Conservation (phyloP, 2,888 invertebrate species). For the Melieria crassipennis region DNA sequence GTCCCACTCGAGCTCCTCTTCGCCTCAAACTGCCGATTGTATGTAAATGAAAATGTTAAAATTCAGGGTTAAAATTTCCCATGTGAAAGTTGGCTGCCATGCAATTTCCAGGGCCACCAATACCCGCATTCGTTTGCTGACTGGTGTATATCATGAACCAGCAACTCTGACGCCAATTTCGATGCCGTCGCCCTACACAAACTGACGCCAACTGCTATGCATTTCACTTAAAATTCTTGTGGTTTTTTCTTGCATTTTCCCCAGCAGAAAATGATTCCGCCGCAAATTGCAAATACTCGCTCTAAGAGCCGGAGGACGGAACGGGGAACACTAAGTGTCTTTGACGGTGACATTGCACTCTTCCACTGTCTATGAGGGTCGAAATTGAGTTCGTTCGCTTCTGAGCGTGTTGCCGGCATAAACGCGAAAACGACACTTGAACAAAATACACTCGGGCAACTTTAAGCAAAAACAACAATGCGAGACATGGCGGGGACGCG, state of each 20-base stretch:
- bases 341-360: constrained; percentile 21
- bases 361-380: constrained; percentile 29
- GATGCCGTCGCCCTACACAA: not conserved
- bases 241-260: too few species aligned
- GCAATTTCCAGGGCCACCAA: too few species aligned
- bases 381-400: constrained; percentile 19
- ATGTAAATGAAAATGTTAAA: not conserved
- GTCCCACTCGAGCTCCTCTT: too few species aligned
- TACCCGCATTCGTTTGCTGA: not conserved
- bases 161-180: not conserved
- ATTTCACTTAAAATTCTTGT: not conserved
- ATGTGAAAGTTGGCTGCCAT: not conserved
- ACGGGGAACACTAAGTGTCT: not conserved
- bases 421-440: too few species aligned
- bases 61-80: constrained; percentile 38
- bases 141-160: not conserved
- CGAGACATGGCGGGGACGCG: too few species aligned
- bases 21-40: too few species aligned
- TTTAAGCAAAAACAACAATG: too few species aligned
- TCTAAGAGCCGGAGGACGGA: too few species aligned
- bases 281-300: too few species aligned
- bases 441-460: too few species aligned
- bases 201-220: not conserved
- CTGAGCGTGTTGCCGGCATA: not conserved
- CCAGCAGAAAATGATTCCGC: too few species aligned